Evolutionary conservation across 2,113 vertebrate species (phyloP), one percentile per base, ranked within the genome.

Genomic region (Motacilla alba): DNA sequence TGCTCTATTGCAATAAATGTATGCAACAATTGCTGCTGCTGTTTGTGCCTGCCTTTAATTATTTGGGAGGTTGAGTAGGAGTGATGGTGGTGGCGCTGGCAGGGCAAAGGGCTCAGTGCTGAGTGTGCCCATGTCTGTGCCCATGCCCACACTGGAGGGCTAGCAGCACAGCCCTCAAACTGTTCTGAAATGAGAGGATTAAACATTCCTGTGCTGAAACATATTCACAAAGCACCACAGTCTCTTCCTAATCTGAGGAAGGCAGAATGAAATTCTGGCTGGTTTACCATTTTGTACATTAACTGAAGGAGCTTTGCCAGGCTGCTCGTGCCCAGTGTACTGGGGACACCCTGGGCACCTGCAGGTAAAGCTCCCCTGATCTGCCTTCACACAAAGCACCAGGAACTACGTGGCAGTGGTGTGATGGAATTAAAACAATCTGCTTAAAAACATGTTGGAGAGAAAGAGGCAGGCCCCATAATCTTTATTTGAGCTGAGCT

Each of bases 341-440:
- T 39, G 9, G 60, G 49, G 47, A 62, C 39, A 16, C 0, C 3
- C 5, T 2, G 68, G 76, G 73, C 17, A 30, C 60, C 47, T 15
- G 44, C 68, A 6, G 67, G 66, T 16, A 39, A 49, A 84, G 53
- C 85, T 85, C 19, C 62, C 64, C 77, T 1, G 3, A 30, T 59
- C 35, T 7, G 52, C 60, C 30, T 20, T 66, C 0, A 0, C 30
- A 1, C 0, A 2, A 80, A 31, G 33, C 33, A 33, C 62, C 72
- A 39, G 76, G 58, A 80, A 31, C 68, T 22, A 0, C 2, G 3
- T 35, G 14, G 83, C 49, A 16, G 58, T 21, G 41, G 30, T 3
- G 58, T 22, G 67, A 77, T 27, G 0, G 7, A 90, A 83, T 92
- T 88, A 77, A 93, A 93, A 18, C 85, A 80, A 70, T 77, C 90